Evolutionary conservation across 2,797 vertebrate genomes (phyloP).

Genomic region (Mus caroli): DNA sequence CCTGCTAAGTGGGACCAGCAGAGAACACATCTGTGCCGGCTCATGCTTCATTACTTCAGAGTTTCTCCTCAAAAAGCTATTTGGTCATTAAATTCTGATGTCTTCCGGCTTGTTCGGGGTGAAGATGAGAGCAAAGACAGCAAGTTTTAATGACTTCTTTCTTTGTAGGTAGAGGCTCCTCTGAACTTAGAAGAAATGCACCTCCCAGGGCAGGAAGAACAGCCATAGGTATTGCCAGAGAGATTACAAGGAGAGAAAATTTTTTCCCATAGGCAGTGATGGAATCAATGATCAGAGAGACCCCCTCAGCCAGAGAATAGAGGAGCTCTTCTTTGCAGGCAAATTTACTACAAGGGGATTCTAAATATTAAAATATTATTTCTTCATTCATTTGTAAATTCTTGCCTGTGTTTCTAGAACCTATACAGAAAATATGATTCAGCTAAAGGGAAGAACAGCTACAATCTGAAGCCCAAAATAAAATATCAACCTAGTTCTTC

Average conservation of each 20-base stretch:
- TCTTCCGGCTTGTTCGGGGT: slow-evolving; percentile 50
- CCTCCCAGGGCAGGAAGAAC: not conserved
- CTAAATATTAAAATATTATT: not conserved
- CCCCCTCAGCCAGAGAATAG: not conserved
- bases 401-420: not conserved
- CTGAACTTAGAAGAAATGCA: not conserved
- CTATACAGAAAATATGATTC: not conserved
- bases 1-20: slow-evolving; percentile 71
- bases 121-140: slow-evolving; percentile 71
- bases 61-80: slow-evolving; percentile 61
- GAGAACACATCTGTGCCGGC: slow-evolving; percentile 70
- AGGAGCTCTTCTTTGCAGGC: not conserved
- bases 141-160: slow-evolving; percentile 67
- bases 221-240: not conserved
- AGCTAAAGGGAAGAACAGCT: not conserved
- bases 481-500: not conserved
- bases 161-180: slow-evolving; percentile 48
- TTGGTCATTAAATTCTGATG: slow-evolving; percentile 70
- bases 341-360: slow-evolving; percentile 34
- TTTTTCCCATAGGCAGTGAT: not conserved
- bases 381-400: not conserved
- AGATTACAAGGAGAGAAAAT: not conserved
- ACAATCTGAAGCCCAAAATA: not conserved
- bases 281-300: not conserved
- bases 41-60: slow-evolving; percentile 77